Conservation (phyloP, 1,140 invertebrate species). For the Hestina assimilis region DNA sequence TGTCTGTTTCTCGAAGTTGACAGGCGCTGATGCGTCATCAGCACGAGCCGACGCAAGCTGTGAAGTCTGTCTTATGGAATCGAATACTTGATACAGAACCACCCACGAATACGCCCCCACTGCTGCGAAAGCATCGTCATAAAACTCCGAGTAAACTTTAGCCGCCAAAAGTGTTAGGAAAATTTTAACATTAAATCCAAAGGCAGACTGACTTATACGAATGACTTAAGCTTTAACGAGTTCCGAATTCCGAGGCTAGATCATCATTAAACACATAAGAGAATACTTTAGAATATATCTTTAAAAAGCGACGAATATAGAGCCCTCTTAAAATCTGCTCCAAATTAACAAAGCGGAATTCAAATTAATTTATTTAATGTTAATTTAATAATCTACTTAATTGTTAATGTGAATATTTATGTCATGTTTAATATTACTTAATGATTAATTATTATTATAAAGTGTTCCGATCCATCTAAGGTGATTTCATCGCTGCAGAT, state of each 20-base stretch:
- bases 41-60: slow-evolving; percentile 22
- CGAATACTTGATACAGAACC: slow-evolving; percentile 51
- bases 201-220: too few species aligned
- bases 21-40: slow-evolving; percentile 48
- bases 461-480: too few species aligned
- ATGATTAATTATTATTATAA: too few species aligned
- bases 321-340: too few species aligned
- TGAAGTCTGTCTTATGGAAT: slow-evolving; percentile 38
- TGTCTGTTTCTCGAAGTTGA: slow-evolving; percentile 39
- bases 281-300: too few species aligned
- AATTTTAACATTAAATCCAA: too few species aligned
- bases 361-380: neutral
- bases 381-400: neutral
- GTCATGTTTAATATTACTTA: neutral
- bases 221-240: too few species aligned
- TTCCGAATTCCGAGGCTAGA: too few species aligned
- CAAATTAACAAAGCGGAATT: too few species aligned
- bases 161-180: neutral
- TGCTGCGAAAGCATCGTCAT: slow-evolving; percentile 8
- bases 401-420: neutral
- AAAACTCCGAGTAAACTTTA: slow-evolving; percentile 3
- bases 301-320: too few species aligned
- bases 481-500: neutral
- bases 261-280: too few species aligned
- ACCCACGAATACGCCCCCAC: slow-evolving; percentile 59